These are phyloP conservation scores for Smutsia gigantea DNA, from an alignment of 2,797 vertebrate genomes.

Conservation along the genomic window DNA sequence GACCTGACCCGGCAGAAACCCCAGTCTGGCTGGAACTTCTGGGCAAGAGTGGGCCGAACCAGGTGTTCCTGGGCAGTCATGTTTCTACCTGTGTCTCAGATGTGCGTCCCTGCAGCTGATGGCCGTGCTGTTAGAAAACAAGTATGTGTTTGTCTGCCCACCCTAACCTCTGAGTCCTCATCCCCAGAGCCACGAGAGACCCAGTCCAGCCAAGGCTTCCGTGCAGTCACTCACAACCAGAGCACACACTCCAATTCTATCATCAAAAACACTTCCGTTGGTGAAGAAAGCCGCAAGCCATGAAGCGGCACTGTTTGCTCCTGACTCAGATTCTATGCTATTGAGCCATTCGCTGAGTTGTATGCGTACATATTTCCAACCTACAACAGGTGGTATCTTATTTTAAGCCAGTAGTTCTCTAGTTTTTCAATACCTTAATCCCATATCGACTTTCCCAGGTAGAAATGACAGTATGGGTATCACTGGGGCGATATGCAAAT, in stretches of 20 bases:
- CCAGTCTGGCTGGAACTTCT: fast-evolving
- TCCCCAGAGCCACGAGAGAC: background rate
- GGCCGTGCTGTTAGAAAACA: background rate
- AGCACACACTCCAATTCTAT: fast-evolving
- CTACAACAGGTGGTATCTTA: fast-evolving
- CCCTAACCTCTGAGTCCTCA: background rate
- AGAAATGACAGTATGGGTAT: fast-evolving
- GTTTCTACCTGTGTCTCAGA: fast-evolving
- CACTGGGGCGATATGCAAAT: background rate
- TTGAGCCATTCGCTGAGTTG: fast-evolving
- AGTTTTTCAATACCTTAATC: background rate
- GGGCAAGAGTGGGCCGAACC: background rate
- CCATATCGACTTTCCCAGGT: fast-evolving
- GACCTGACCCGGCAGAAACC: background rate
- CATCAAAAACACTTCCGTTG: fast-evolving
- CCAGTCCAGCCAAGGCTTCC: fast-evolving
- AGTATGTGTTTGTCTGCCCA: too few relatives aligned
- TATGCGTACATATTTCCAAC: fast-evolving
- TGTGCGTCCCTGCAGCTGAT: fast-evolving
- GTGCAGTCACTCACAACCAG: fast-evolving
- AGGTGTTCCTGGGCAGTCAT: too few relatives aligned
- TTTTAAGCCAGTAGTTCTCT: fast-evolving
- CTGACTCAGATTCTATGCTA: fast-evolving
- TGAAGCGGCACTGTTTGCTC: fast-evolving
- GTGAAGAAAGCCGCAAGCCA: background rate